phyloP scores from a whole-genome alignment of 2,113 vertebrate species.

The Elaphurus davidianus region DNA sequence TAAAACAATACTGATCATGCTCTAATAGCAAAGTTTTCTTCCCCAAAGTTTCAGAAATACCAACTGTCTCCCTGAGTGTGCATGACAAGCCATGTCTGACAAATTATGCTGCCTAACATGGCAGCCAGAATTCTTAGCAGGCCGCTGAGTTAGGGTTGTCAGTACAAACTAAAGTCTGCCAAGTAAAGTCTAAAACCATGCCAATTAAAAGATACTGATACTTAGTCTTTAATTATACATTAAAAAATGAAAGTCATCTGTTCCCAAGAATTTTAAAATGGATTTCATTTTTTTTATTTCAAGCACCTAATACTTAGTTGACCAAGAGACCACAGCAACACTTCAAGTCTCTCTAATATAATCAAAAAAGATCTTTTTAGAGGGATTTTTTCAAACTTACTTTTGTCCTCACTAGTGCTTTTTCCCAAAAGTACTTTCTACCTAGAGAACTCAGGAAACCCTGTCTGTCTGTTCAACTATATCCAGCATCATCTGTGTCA shows the following conservation, averaged over 20 bases:
- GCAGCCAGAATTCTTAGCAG: background rate
- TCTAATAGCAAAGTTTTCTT: background rate
- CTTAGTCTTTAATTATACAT: background rate
- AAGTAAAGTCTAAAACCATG: background rate
- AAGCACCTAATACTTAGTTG: background rate
- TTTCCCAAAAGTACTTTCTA: background rate
- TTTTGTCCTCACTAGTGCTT: background rate
- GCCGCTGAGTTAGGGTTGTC: background rate
- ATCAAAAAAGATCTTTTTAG: background rate
- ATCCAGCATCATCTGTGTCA: background rate
- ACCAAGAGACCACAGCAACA: background rate
- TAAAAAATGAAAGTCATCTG: background rate
- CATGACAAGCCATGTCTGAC: background rate
- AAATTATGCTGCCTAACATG: background rate
- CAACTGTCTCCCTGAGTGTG: background rate
- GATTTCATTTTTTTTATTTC: background rate
- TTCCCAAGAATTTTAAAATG: background rate
- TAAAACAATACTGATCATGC: background rate
- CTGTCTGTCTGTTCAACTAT: background rate
- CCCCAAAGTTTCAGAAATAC: background rate
- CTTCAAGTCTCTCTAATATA: background rate
- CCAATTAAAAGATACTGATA: background rate
- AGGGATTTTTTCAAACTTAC: background rate
- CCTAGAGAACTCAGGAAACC: background rate
- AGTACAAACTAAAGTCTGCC: background rate